Conservation (phyloP, 2,888 invertebrate genomes). For the Acleris emargana region DNA sequence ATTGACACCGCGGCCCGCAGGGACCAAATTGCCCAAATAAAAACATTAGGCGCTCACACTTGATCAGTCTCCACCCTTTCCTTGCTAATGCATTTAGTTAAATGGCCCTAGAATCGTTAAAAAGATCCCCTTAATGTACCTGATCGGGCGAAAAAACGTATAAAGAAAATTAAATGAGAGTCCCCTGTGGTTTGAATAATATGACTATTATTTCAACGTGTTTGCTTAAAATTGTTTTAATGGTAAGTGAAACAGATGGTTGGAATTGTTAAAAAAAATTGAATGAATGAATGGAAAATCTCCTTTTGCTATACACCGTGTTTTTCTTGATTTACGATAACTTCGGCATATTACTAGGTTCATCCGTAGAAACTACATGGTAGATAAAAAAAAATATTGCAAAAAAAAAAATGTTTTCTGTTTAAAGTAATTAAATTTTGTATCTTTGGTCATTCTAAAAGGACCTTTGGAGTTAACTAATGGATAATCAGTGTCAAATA, state of each 20-base stretch:
- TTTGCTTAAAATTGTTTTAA: slow-evolving; percentile 7
- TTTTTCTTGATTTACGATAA: no score
- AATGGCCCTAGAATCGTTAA: slow-evolving; percentile 73
- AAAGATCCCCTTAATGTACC: slow-evolving; percentile 55
- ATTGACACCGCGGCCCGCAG: slow-evolving; percentile 41
- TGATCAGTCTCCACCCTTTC: slow-evolving; percentile 75
- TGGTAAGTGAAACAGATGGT: not conserved
- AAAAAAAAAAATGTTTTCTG: no score
- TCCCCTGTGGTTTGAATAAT: slow-evolving; percentile 27
- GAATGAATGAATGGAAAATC: no score
- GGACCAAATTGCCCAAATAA: slow-evolving; percentile 61
- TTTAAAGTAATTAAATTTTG: no score
- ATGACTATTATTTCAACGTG: slow-evolving; percentile 18
- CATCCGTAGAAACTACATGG: no score
- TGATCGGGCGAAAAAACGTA: slow-evolving; percentile 27
- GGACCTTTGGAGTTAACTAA: no score
- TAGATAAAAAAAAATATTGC: no score
- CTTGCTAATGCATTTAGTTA: slow-evolving; percentile 71
- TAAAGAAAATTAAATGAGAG: slow-evolving; percentile 23
- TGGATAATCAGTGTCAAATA: no score
- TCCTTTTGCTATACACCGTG: no score
- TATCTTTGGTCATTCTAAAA: no score
- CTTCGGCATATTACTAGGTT: no score
- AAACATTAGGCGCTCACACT: slow-evolving; percentile 77
- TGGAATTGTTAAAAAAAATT: no score